phyloP scores from a whole-genome alignment of 2,797 vertebrate genomes.

The Adelosebastes latens region DNA sequence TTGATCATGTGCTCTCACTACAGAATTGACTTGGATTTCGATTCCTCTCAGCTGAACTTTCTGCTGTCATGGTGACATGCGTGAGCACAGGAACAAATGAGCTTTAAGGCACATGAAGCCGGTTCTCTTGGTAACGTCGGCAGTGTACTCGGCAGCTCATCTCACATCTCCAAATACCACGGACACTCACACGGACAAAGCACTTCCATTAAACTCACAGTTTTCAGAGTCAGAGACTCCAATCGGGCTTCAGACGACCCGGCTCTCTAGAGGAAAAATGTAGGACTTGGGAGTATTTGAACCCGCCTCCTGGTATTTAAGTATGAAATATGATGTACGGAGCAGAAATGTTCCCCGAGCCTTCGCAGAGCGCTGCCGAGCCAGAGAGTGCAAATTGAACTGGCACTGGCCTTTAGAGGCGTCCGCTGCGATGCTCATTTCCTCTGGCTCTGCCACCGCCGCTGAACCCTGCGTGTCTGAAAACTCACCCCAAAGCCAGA shows the following conservation, averaged over 20 bases:
- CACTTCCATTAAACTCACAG: not conserved
- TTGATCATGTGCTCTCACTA: not conserved
- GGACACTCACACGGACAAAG: slow-evolving; percentile 3
- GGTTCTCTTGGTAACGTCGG: slow-evolving; percentile 2
- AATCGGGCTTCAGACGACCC: not conserved
- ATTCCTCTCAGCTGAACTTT: not conserved
- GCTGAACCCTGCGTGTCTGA: slow-evolving; percentile 8
- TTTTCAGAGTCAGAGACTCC: not conserved
- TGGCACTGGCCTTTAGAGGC: slow-evolving; percentile 39
- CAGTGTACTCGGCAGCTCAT: not conserved
- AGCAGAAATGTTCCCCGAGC: slow-evolving; percentile 1
- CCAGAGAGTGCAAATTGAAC: slow-evolving; percentile 27
- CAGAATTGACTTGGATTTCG: not conserved
- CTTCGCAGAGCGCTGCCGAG: not conserved
- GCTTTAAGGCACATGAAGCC: not conserved
- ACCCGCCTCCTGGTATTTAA: slow-evolving; percentile 25
- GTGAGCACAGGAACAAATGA: not conserved
- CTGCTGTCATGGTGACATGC: slow-evolving; percentile 1
- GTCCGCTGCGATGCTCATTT: slow-evolving; percentile 33
- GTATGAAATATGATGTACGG: slow-evolving; percentile 7
- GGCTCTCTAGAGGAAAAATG: not conserved
- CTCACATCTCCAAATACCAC: slow-evolving; percentile 13
- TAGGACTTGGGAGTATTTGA: not conserved
- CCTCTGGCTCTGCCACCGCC: not conserved
- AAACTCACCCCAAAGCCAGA: slow-evolving; percentile 26